Base-by-base conservation (phyloP, 1,140 invertebrate species). In the Drosophila willistoni region DNA sequence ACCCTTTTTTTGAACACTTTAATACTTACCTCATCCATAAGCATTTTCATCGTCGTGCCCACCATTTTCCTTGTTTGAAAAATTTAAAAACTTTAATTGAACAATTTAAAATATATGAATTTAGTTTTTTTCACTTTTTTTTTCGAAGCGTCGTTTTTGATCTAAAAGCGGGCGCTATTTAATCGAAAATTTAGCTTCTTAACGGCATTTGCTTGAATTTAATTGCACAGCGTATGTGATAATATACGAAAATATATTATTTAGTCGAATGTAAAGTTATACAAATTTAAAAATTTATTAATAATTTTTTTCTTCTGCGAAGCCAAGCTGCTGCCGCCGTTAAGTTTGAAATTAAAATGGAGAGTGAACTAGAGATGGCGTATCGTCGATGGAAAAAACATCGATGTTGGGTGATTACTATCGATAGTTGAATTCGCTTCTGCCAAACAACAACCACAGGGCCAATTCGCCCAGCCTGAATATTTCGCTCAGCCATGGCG, bases 11-110 rank as follows among this genome's bases (percentile, higher is more conserved):
- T 22, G 7, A n/a, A 47, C 34, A 56, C 25, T 73, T 13, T 39
- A 29, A n/a, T 14, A 77, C 77, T 90, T 65, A 90, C 86, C 86
- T 90, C 86, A 9, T 90, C 86, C 63, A 84, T 60, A 1, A 74
- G 69, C 77, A 90, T 71, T 83, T 86, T 82, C 7, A 77, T 14
- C 14, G 76, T 72, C 51, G 81, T 78, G 65, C 81, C 79, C 71
- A 77, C 77, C 86, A 90, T 90, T 57, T 85, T 85, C 60, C 57
- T 64, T 14, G 44, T 13, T 62, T 41, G 39, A 19, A 54, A 1
- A 65, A 67, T 47, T 72, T 55, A 13, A 36, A 10, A 10, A 25
- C 9, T 60, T 60, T 1, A 12, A 5, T 62, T 44, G 42, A 25
- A 63, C 41, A 76, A 73, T 73, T 69, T 68, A 66, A 71, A 39